Evolutionary conservation across 2,888 invertebrate species (phyloP).

Genomic region (Dimorphilus gyrociliatus): DNA sequence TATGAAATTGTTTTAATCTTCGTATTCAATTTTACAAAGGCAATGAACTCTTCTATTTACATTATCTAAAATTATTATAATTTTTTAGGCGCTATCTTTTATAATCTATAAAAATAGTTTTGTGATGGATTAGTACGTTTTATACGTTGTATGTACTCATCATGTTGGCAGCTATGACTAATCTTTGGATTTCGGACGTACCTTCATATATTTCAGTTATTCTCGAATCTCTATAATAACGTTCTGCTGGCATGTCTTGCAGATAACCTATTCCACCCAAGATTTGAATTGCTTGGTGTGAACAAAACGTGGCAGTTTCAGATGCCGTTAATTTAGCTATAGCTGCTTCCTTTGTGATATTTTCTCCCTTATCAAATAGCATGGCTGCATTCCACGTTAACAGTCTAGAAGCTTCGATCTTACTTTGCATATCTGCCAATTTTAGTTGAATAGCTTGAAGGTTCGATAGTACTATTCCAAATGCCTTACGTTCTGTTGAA

Average conservation of each 20-base stretch:
- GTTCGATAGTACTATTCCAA: slow-evolving; percentile 69
- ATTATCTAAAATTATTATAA: too few species aligned
- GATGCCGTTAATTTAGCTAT: slow-evolving; percentile 90
- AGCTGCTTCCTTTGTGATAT: slow-evolving; percentile 81
- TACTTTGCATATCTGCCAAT: slow-evolving; percentile 73
- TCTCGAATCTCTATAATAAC: slow-evolving; percentile 82
- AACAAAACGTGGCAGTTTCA: slow-evolving; percentile 72
- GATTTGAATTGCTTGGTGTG: slow-evolving; percentile 70
- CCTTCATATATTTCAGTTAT: slow-evolving; percentile 97
- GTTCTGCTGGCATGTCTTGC: slow-evolving; percentile 83
- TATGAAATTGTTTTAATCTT: too few species aligned
- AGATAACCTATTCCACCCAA: slow-evolving; percentile 81
- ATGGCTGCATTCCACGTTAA: slow-evolving; percentile 80
- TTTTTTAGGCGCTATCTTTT: too few species aligned
- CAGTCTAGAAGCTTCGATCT: slow-evolving; percentile 64
- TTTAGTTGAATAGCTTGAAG: slow-evolving; percentile 76
- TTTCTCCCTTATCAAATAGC: slow-evolving; percentile 64
- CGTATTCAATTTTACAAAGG: too few species aligned
- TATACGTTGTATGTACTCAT: slow-evolving; percentile 60
- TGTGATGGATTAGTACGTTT: too few species aligned
- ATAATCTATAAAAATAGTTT: too few species aligned
- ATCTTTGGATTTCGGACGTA: slow-evolving; percentile 81
- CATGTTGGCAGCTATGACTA: slow-evolving; percentile 73
- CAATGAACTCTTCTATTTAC: too few species aligned
- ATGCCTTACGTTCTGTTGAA: slow-evolving; percentile 68